Evolutionary conservation across 2,888 invertebrate genomes (phyloP), one percentile per base, ranked within the genome.

Genomic region (Pyrocoelia pectoralis): DNA sequence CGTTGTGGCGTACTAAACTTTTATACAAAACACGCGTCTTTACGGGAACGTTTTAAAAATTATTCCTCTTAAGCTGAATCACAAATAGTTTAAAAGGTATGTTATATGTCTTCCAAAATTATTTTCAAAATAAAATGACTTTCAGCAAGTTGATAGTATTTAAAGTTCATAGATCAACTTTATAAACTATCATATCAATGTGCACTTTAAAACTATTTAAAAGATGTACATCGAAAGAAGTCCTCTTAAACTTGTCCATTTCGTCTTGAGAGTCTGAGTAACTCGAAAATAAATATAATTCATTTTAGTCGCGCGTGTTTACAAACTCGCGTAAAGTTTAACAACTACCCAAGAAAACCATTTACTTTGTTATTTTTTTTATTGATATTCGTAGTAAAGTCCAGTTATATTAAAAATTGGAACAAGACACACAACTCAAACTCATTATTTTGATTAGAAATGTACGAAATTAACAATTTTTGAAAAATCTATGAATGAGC

Each of bases 21-120:
- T 18, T 8, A 12, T 33, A 28, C 50, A 52, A 61, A 49, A 58
- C 56, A 64, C 66, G 62, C 68, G 64, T 24, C 64, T 60, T 19
- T 51, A 43, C 54, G 58, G 60, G 59, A 46, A 48, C 29, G 10
- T 33, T 53, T 51, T 57, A 51, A 41, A 56, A 51, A 40, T 15
- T 8, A 28, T 50, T 14, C 43, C 15, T 24, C 51, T 19, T 41
- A 51, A 57, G 43, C 57, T 41, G 43, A 43, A 51, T 56, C 38
- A 14, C 19, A 15, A 53, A 52, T 29, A 29, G 17, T 24, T 55
- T 50, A 29, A 33, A 49, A 61, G 61, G 61, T 61, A 61, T 40
- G 61, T 55, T 53, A 19, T 53, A 50, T 52, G 15, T 59, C 33
- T 53, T 41, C 29, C 40, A 28, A 14, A 17, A 8, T 33, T n/a